Conservation (phyloP, 2,113 vertebrate genomes). For the Tyrannus savana region DNA sequence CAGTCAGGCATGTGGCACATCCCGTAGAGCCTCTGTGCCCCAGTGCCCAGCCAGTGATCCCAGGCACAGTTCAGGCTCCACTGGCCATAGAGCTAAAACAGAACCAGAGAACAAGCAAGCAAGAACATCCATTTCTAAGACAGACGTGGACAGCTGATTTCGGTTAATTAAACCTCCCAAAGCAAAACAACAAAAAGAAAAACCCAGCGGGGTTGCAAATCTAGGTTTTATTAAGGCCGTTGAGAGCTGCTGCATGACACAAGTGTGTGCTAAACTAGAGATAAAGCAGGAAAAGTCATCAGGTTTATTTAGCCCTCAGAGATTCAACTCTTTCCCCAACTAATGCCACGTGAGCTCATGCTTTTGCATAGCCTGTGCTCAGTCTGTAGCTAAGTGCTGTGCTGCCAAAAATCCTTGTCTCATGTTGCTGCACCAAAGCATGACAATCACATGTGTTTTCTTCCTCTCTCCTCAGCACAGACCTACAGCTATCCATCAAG, state of each 20-base stretch:
- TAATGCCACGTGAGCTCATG: background rate
- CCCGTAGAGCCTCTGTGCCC: accelerated
- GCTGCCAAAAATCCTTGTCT: background rate
- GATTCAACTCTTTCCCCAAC: background rate
- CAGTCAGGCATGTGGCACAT: accelerated
- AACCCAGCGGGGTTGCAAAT: background rate
- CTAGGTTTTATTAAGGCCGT: background rate
- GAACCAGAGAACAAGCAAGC: background rate
- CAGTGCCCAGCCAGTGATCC: accelerated
- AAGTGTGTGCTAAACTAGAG: background rate
- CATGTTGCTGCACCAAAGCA: background rate
- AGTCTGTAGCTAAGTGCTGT: background rate
- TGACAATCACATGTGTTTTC: background rate
- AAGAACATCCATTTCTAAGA: background rate
- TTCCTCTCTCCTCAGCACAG: constrained; percentile 16
- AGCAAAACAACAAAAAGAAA: too few species aligned
- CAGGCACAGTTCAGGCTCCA: background rate
- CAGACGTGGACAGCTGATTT: background rate
- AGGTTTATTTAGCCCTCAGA: background rate
- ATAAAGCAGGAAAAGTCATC: background rate
- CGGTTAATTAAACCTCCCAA: background rate
- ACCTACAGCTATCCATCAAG: background rate
- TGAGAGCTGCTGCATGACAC: background rate
- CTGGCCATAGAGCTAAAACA: background rate
- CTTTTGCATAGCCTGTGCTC: background rate